Evolutionary conservation across 2,113 vertebrate species (phyloP).

Genomic region (Paralichthys olivaceus): DNA sequence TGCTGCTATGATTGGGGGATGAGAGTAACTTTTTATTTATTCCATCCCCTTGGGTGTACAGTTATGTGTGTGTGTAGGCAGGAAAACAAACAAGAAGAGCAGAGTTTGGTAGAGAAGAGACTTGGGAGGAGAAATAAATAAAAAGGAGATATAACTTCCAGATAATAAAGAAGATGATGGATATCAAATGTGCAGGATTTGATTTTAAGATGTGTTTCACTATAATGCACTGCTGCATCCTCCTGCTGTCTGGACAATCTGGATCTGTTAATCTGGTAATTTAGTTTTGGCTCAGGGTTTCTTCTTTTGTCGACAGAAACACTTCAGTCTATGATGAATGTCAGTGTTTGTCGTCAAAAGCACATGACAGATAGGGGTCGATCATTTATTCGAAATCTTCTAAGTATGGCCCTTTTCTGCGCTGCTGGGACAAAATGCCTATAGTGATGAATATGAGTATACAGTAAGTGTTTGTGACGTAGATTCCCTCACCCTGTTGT

Average conservation of each 20-base stretch:
- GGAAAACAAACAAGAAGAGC: too few relatives aligned
- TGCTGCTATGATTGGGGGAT: too few relatives aligned
- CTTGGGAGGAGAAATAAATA: too few relatives aligned
- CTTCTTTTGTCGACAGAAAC: too few relatives aligned
- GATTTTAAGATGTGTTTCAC: background rate
- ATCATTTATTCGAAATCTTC: conserved; percentile 6
- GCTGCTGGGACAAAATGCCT: background rate
- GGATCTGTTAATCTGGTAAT: background rate
- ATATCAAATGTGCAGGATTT: background rate
- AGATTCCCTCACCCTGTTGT: background rate
- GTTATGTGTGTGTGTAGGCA: too few relatives aligned
- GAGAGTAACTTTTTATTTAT: too few relatives aligned
- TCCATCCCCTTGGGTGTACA: too few relatives aligned
- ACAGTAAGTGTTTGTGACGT: background rate
- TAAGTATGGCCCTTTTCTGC: background rate
- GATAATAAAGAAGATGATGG: background rate
- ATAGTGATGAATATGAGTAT: background rate
- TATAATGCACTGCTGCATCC: background rate
- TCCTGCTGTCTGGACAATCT: too few relatives aligned
- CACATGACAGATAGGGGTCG: too few relatives aligned
- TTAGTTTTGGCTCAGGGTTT: background rate
- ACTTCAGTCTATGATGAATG: too few relatives aligned
- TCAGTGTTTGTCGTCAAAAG: too few relatives aligned
- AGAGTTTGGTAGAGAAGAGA: too few relatives aligned
- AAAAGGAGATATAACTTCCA: background rate